Conservation (phyloP, 1,140 invertebrate species). For the Adoxophyes honmai region DNA sequence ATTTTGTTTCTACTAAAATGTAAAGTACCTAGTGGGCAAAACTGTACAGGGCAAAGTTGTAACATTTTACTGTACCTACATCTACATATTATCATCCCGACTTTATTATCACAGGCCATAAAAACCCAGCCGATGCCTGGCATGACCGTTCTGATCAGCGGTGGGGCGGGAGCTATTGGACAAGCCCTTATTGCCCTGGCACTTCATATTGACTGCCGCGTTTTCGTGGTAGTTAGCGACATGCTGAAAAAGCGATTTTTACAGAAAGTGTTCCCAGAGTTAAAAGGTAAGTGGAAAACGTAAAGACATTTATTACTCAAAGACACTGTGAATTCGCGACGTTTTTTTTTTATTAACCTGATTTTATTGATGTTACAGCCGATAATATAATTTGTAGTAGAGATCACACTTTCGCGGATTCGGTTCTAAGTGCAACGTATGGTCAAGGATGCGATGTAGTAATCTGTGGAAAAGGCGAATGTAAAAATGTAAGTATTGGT, state of each 20-base stretch:
- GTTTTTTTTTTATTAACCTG: no score
- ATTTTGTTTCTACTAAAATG: no score
- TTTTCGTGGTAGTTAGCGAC: conserved; percentile 65
- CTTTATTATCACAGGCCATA: conserved; percentile 24
- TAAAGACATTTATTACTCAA: not conserved
- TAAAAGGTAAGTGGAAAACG: conserved; percentile 7
- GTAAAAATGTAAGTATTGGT: not conserved
- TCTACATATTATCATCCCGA: no score
- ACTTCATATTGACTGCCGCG: conserved; percentile 76
- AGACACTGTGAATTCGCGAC: no score
- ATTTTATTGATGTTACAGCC: conserved; percentile 48
- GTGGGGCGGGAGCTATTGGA: conserved; percentile 86
- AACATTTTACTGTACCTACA: no score
- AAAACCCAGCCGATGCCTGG: conserved; percentile 43
- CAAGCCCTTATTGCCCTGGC: conserved; percentile 85
- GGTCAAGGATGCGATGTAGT: conserved; percentile 83
- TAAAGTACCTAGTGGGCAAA: no score
- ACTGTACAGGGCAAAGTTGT: no score
- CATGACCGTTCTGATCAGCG: conserved; percentile 82
- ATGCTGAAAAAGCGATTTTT: conserved; percentile 7
- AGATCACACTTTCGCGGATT: conserved; percentile 83
- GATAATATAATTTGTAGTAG: conserved; percentile 85
- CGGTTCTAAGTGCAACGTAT: conserved; percentile 79
- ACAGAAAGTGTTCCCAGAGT: not conserved
- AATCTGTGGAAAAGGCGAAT: conserved; percentile 83